Conservation (phyloP, 2,797 vertebrate species). For the Fistularia commersonii region DNA sequence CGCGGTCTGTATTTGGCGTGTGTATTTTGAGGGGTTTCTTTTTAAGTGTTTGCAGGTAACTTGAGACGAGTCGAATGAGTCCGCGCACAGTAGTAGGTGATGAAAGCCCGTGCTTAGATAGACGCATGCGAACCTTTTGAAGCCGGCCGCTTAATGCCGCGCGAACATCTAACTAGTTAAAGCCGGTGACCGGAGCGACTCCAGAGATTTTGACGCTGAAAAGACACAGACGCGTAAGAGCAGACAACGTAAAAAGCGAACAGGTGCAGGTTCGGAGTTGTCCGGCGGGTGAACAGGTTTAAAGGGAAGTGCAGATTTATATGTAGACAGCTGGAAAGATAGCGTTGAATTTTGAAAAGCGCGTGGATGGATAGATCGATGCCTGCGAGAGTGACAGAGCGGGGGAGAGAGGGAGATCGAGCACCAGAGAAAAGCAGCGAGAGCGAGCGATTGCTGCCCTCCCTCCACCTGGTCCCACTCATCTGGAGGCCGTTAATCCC, state of each 20-base stretch:
- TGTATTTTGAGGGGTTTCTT: conserved; percentile 15
- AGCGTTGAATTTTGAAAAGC: conserved; percentile 57
- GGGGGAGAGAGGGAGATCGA: conserved; percentile 37
- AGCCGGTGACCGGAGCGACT: neutral
- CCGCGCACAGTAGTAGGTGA: conserved; percentile 27
- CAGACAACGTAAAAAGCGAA: conserved; percentile 10
- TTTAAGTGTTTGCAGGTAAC: conserved; percentile 41
- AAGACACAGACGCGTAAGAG: neutral
- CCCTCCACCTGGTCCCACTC: conserved; percentile 76
- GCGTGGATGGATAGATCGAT: conserved; percentile 54
- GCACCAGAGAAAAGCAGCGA: conserved; percentile 51
- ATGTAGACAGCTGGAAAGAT: conserved; percentile 32
- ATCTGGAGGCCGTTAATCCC: conserved; percentile 79
- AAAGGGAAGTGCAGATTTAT: conserved; percentile 30
- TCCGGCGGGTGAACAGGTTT: conserved; percentile 30
- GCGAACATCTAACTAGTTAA: conserved; percentile 26
- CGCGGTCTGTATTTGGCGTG: conserved; percentile 8
- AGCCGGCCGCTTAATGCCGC: conserved; percentile 29
- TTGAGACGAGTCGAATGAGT: conserved; percentile 22
- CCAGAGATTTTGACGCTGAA: conserved; percentile 5
- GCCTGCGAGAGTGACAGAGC: conserved; percentile 40
- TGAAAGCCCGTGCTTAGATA: conserved; percentile 12
- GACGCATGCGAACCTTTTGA: conserved; percentile 15
- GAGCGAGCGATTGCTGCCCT: conserved; percentile 59
- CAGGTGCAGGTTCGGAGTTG: conserved; percentile 27